Evolutionary conservation across 2,888 invertebrate genomes (phyloP).

Genomic region (Aphodius granarius): DNA sequence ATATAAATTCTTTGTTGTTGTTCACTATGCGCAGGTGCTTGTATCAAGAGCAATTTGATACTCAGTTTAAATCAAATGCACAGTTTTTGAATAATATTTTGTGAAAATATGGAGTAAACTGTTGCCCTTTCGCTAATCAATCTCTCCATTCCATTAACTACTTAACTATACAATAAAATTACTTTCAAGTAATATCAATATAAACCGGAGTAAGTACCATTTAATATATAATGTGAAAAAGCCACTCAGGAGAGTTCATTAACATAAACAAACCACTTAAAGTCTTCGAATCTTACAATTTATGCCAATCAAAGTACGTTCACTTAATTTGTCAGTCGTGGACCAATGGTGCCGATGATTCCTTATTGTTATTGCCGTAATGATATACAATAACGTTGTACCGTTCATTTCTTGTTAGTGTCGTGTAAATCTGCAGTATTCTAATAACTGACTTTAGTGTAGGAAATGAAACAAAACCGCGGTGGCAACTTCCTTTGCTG

Average conservation of each 20-base stretch:
- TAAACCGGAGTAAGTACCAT: not conserved
- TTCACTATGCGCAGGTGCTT: not conserved
- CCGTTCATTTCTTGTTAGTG: not conserved
- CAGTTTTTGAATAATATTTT: too few relatives aligned
- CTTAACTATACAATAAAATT: not conserved
- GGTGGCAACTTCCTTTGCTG: not conserved
- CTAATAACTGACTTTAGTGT: not conserved
- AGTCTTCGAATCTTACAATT: not conserved
- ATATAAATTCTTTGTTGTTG: not conserved
- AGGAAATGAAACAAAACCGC: not conserved
- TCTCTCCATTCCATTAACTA: not conserved
- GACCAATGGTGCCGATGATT: not conserved
- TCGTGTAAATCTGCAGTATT: not conserved
- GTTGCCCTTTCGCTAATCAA: too few relatives aligned
- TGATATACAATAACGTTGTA: not conserved
- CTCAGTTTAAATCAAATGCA: too few relatives aligned
- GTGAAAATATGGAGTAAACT: too few relatives aligned
- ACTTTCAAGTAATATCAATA: not conserved
- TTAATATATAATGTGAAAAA: not conserved
- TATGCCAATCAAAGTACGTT: not conserved
- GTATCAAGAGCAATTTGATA: not conserved
- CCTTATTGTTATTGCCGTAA: not conserved
- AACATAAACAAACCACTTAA: not conserved
- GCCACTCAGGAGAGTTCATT: not conserved
- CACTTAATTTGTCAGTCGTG: not conserved